phyloP scores from a whole-genome alignment of 2,113 vertebrate genomes.

The Antechinus stuartii region DNA sequence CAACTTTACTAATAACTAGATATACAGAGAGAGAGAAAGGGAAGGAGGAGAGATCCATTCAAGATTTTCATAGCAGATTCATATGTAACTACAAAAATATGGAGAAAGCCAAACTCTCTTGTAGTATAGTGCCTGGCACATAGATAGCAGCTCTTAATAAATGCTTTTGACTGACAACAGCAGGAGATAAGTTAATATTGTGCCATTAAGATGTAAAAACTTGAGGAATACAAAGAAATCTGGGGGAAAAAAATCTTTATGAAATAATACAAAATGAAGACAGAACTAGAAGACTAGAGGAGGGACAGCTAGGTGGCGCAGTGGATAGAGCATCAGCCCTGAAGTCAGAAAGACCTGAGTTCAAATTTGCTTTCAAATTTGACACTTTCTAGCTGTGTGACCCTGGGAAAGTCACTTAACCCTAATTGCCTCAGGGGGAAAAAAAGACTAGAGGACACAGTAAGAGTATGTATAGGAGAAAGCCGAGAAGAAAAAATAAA shows the following conservation, averaged over 20 bases:
- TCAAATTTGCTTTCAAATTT: too few relatives aligned
- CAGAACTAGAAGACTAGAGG: neutral
- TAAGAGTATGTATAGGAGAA: neutral
- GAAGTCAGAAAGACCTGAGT: too few relatives aligned
- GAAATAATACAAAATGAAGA: neutral
- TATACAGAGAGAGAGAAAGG: neutral
- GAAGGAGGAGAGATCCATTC: too few relatives aligned
- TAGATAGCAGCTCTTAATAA: neutral
- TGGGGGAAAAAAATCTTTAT: neutral
- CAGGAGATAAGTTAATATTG: neutral
- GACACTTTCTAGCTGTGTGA: too few relatives aligned
- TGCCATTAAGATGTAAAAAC: neutral
- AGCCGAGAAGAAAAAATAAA: neutral
- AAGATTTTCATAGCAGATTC: neutral
- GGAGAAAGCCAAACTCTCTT: neutral
- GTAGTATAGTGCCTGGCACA: neutral
- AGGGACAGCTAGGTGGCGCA: neutral
- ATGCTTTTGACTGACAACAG: neutral
- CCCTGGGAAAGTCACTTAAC: too few relatives aligned
- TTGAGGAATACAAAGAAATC: neutral
- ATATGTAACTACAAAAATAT: neutral
- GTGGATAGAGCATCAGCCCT: too few relatives aligned
- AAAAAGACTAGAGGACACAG: neutral
- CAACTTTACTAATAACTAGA: neutral
- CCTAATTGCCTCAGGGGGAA: too few relatives aligned